Evolutionary conservation across 2,888 invertebrate genomes (phyloP), one percentile per base, ranked within the genome.

Genomic region (Eremobia ochroleuca): DNA sequence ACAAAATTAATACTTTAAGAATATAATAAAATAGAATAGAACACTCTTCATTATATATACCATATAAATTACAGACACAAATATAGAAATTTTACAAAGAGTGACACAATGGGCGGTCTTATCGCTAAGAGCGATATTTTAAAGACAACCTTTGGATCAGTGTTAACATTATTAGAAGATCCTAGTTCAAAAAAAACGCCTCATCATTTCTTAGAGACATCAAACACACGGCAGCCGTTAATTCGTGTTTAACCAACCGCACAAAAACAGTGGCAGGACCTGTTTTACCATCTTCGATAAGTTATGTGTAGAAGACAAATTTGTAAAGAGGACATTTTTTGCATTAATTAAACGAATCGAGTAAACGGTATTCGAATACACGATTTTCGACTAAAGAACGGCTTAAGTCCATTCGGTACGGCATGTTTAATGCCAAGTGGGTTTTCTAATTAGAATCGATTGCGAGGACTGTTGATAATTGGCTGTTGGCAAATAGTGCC

Each of bases 291-390:
- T 87, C 85, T 82, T 76, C 76, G 80, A 82, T 77, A 82, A 79
- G 74, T 64, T 69, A 73, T 77, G 81, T 77, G 59, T 81, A 74
- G 58, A 76, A 81, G 75, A 81, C 78, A 66, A 81, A 84, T 80
- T 83, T 68, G 74, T 73, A 81, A 86, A 70, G 86, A 58, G 84
- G 80, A 84, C 86, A 79, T 76, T 85, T 84, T 85, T 86, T 81
- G 69, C 82, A 82, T 84, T 73, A 71, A 87, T 87, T 79, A 73
- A 76, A 61, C 81, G 80, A 72, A 73, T 71, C 75, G 66, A 84
- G 73, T 73, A 34, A 72, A 75, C 76, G 77, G 79, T 76, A 76
- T 78, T 78, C 61, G 76, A 83, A 75, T 76, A 76, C 76, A 77
- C 31, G 81, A 76, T 79, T 73, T 76, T 85, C 68, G 62, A 76